Percentiles rank a stretch among this genome's conserved stretches.
Conservation (phyloP, 2,797 vertebrate genomes). For the Onychomys torridus region DNA sequence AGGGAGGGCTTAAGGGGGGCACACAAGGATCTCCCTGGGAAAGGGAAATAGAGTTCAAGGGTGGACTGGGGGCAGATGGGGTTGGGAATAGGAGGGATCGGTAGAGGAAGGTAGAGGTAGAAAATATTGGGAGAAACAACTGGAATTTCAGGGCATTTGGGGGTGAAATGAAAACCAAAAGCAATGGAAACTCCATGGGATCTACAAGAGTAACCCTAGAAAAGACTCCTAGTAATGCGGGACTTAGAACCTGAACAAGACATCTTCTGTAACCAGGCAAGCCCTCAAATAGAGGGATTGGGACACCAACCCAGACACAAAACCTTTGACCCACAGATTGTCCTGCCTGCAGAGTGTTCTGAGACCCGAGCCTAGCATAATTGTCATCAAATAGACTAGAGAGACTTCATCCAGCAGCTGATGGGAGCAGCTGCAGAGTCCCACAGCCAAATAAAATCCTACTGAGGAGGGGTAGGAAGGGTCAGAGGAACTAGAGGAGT, state of each 20-base stretch:
- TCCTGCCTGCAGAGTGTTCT: not conserved
- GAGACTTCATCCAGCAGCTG: not conserved
- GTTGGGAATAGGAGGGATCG: not conserved
- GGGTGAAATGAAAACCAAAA: not conserved
- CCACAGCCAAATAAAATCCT: not conserved
- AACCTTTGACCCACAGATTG: not conserved
- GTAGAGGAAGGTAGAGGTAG: not conserved
- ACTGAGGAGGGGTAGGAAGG: not conserved
- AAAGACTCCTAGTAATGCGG: not conserved
- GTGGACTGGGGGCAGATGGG: not conserved
- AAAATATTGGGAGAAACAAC: not conserved
- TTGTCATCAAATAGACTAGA: not conserved
- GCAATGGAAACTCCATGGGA: not conserved
- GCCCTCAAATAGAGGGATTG: not conserved
- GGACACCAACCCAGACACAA: not conserved
- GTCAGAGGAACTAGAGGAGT: not conserved
- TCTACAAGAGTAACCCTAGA: not conserved
- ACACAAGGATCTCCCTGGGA: not conserved
- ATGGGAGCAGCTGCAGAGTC: not conserved
- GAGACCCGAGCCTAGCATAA: not conserved
- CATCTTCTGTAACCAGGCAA: not conserved
- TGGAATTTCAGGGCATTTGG: not conserved
- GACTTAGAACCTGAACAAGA: not conserved
- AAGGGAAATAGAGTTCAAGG: not conserved
- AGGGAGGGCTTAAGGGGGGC: not conserved